Conservation (phyloP, 2,113 vertebrate genomes). For the Rhagologus leucostigma region DNA sequence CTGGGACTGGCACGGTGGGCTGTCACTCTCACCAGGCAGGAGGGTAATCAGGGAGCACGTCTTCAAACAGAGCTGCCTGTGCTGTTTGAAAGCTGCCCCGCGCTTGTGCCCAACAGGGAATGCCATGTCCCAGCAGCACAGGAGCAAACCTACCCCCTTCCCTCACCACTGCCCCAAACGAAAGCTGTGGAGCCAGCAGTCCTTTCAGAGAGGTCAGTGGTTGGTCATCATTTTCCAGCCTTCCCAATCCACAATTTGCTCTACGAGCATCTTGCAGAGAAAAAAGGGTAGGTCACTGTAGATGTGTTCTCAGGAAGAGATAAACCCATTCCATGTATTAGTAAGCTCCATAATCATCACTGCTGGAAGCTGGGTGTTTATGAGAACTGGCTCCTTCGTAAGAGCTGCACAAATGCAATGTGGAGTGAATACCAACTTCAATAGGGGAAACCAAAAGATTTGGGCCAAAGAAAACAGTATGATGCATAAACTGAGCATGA, state of each 20-base stretch:
- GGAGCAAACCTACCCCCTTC: not conserved
- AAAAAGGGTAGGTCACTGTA: not conserved
- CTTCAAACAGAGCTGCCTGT: not conserved
- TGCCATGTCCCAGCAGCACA: rapidly evolving
- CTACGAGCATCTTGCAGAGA: not conserved
- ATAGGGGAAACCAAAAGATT: not conserved
- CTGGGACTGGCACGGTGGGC: not conserved
- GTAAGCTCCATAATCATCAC: not conserved
- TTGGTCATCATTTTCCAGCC: not conserved
- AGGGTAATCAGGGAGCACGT: not conserved
- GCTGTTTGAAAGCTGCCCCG: not conserved
- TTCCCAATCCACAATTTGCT: not conserved
- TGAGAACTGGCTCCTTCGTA: not conserved
- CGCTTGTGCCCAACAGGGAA: rapidly evolving
- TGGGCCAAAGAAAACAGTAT: not conserved
- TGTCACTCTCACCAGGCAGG: not conserved
- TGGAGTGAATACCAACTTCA: not conserved
- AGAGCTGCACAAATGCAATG: not conserved
- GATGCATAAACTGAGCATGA: not conserved
- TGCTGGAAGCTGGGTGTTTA: not conserved
- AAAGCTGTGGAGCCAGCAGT: not conserved
- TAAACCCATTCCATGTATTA: not conserved
- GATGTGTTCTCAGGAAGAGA: not conserved
- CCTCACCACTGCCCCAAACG: not conserved
- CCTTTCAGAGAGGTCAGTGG: not conserved